These are phyloP conservation scores for Adela reaumurella DNA, from an alignment of 2,888 invertebrate species.

Conservation along the genomic window DNA sequence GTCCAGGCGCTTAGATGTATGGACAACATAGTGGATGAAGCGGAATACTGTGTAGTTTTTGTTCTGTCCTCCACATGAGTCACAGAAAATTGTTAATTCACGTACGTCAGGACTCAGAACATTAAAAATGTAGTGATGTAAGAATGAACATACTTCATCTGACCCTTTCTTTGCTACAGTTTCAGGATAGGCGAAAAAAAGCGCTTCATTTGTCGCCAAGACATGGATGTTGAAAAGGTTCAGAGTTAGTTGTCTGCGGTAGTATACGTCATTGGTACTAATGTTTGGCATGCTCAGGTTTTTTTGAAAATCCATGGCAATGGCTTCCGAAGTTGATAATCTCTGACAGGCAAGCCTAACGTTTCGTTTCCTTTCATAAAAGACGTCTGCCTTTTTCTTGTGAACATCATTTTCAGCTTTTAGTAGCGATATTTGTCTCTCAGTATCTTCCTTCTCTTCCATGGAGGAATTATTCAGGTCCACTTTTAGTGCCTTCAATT, in stretches of 20 bases:
- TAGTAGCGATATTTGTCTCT: too few species aligned
- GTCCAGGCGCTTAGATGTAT: slow-evolving; percentile 10
- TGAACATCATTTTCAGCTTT: too few species aligned
- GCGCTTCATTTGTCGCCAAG: slow-evolving; percentile 11
- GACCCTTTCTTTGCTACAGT: slow-evolving; percentile 15
- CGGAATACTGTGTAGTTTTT: slow-evolving; percentile 15
- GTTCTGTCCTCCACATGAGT: too few species aligned
- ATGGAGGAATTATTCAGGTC: too few species aligned
- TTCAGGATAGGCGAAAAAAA: slow-evolving; percentile 17
- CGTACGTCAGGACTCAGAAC: slow-evolving; percentile 6
- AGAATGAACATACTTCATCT: slow-evolving; percentile 15
- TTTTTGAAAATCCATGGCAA: slow-evolving; percentile 13
- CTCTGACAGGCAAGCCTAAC: slow-evolving; percentile 6
- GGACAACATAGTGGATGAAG: slow-evolving; percentile 14
- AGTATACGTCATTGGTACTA: slow-evolving; percentile 10
- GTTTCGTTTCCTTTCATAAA: slow-evolving; percentile 12
- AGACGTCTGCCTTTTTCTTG: slow-evolving; percentile 11
- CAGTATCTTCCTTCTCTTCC: slow-evolving; percentile 10
- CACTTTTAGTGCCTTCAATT: slow-evolving; percentile 7
- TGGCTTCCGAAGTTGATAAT: slow-evolving; percentile 12
- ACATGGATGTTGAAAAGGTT: slow-evolving; percentile 16
- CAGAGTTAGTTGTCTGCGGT: slow-evolving; percentile 13
- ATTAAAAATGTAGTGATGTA: slow-evolving; percentile 15
- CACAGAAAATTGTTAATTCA: slow-evolving; percentile 14
- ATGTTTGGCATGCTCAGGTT: slow-evolving; percentile 11